Percentiles rank a stretch among this genome's conserved stretches.
Conservation (phyloP, 2,113 vertebrate species). For the Toxotes jaculatrix region DNA sequence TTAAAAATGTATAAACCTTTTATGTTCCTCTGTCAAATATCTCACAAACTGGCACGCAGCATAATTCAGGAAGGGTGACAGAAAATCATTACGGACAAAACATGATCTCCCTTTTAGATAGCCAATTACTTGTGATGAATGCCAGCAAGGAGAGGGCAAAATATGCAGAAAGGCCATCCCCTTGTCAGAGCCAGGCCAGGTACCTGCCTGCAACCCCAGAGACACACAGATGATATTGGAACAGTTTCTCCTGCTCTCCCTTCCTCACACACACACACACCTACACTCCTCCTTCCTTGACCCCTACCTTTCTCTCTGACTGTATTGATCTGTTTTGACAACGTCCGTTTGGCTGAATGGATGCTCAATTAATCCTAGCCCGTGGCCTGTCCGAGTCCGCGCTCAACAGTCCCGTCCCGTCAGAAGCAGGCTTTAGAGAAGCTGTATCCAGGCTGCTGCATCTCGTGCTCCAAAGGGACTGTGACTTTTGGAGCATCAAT, state of each 20-base stretch:
- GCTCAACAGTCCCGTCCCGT: constrained; percentile 12
- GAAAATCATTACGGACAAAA: constrained; percentile 68
- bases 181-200: constrained; percentile 36
- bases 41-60: constrained; percentile 34
- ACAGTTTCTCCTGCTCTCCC: constrained; percentile 19
- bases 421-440: constrained; percentile 38
- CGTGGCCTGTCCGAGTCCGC: not conserved
- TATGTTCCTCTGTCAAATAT: constrained; percentile 59
- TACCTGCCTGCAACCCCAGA: constrained; percentile 42
- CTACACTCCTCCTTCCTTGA: constrained; percentile 17
- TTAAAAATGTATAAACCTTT: constrained; percentile 64
- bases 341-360: constrained; percentile 40
- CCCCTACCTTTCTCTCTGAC: constrained; percentile 30
- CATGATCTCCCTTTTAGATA: constrained; percentile 56
- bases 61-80: constrained; percentile 47
- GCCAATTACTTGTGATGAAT: constrained; percentile 72
- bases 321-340: constrained; percentile 75
- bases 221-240: constrained; percentile 31
- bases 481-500: constrained; percentile 53
- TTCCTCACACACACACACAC: not conserved
- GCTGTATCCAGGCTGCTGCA: not conserved
- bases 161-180: constrained; percentile 58
- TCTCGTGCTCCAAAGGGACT: constrained; percentile 9
- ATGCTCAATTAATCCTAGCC: constrained; percentile 55
- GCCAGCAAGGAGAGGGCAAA: constrained; percentile 47